A percentile compares a stretch with the other conserved stretches of the same genome.
Evolutionary conservation across 2,888 invertebrate species (phyloP).

Genomic region (Calameuta filiformis): DNA sequence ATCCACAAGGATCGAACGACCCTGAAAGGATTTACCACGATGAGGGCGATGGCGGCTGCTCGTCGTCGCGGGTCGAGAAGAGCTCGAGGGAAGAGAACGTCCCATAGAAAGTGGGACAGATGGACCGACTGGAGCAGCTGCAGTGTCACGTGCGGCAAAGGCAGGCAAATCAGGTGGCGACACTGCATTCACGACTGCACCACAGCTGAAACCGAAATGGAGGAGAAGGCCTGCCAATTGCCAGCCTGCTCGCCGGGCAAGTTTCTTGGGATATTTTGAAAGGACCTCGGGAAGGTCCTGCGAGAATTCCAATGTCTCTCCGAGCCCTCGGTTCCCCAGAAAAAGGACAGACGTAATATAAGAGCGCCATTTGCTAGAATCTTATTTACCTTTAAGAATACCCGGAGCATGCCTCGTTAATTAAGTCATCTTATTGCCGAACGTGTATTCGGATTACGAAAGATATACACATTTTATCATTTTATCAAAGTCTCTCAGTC

Average conservation of each 20-base stretch:
- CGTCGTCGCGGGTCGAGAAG: background rate
- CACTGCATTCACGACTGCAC: constrained; percentile 66
- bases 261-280: constrained; percentile 53
- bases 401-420: too few relatives aligned
- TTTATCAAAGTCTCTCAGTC: too few relatives aligned
- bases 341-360: too few relatives aligned
- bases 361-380: too few relatives aligned
- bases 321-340: too few relatives aligned
- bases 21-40: background rate
- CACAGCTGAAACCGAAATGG: constrained; percentile 68
- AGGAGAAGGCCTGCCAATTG: constrained; percentile 67
- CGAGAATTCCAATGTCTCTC: too few relatives aligned
- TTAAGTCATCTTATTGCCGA: too few relatives aligned
- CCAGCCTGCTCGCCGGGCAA: constrained; percentile 65
- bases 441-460: too few relatives aligned
- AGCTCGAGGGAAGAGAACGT: constrained; percentile 21
- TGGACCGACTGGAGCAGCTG: constrained; percentile 76
- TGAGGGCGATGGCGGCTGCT: background rate
- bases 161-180: constrained; percentile 70
- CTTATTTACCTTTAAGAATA: too few relatives aligned
- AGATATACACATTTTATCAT: too few relatives aligned
- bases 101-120: constrained; percentile 59
- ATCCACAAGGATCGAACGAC: background rate
- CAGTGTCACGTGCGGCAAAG: constrained; percentile 74
- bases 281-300: too few relatives aligned